These are phyloP conservation scores for Anguilla pacifica DNA, from an alignment of 2,797 vertebrate species.

Conservation along the genomic window DNA sequence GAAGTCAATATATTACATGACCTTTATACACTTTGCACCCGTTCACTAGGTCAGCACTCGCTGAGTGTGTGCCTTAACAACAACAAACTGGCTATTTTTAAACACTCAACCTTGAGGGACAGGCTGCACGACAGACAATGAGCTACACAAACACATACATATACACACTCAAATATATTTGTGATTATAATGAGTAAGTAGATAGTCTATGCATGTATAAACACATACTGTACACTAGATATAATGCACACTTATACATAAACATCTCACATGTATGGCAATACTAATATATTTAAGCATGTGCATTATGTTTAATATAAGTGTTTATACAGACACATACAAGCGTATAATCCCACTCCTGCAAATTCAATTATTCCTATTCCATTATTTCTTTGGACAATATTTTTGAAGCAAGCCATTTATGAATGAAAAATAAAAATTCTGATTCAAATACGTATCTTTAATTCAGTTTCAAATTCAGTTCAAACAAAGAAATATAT, in stretches of 20 bases:
- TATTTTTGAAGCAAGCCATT: neutral
- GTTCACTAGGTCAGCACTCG: conserved; percentile 34
- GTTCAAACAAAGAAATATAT: conserved; percentile 23
- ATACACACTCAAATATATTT: neutral
- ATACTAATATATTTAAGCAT: neutral
- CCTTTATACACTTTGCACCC: conserved; percentile 41
- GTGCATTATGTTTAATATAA: neutral
- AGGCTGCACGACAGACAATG: neutral
- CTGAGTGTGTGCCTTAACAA: conserved; percentile 30
- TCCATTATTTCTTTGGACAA: neutral
- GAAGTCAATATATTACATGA: conserved; percentile 49
- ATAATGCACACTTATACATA: neutral
- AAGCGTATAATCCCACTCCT: neutral
- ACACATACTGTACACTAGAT: neutral
- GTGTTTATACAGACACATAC: neutral
- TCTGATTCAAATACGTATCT: neutral
- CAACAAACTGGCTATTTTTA: conserved; percentile 51
- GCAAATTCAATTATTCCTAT: neutral
- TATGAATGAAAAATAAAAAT: neutral
- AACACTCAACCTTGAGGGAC: conserved; percentile 36
- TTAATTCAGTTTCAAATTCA: conserved; percentile 13
- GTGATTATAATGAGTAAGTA: neutral
- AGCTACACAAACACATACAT: neutral
- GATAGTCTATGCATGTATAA: neutral
- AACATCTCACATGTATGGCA: neutral